Percentiles rank a stretch among this genome's conserved stretches.
Evolutionary conservation across 2,888 invertebrate genomes (phyloP).

Genomic region (Sminthurinus aureus): DNA sequence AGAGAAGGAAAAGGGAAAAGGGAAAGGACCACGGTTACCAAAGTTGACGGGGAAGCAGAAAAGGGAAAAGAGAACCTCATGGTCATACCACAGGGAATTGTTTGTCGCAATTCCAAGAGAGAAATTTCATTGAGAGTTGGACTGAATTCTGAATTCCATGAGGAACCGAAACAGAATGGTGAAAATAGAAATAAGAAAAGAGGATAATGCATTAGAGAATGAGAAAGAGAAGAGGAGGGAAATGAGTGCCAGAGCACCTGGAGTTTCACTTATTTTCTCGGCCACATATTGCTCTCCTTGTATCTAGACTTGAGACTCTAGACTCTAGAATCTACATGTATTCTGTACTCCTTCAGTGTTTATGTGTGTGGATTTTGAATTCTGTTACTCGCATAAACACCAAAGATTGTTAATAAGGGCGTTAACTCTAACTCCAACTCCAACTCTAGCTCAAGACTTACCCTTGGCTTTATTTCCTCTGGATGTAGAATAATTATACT

Average conservation of each 20-base stretch:
- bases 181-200: background rate
- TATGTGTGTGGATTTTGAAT: constrained; percentile 11
- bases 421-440: too few species aligned
- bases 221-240: background rate
- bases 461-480: too few species aligned
- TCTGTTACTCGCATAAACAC: too few species aligned
- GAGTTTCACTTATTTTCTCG: background rate
- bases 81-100: constrained; percentile 30
- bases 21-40: background rate
- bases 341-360: background rate
- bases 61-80: constrained; percentile 5
- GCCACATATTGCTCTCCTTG: background rate
- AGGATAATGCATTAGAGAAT: background rate
- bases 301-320: too few species aligned
- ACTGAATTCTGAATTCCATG: background rate
- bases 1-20: too few species aligned
- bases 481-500: too few species aligned
- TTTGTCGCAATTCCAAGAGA: constrained; percentile 26
- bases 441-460: too few species aligned
- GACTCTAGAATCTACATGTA: too few species aligned
- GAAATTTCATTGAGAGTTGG: constrained; percentile 18
- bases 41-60: background rate
- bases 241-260: constrained; percentile 1
- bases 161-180: background rate
- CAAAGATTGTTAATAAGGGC: too few species aligned